Evolutionary conservation across 1,140 invertebrate genomes (phyloP).

Genomic region (Ceratosolen solmsi): DNA sequence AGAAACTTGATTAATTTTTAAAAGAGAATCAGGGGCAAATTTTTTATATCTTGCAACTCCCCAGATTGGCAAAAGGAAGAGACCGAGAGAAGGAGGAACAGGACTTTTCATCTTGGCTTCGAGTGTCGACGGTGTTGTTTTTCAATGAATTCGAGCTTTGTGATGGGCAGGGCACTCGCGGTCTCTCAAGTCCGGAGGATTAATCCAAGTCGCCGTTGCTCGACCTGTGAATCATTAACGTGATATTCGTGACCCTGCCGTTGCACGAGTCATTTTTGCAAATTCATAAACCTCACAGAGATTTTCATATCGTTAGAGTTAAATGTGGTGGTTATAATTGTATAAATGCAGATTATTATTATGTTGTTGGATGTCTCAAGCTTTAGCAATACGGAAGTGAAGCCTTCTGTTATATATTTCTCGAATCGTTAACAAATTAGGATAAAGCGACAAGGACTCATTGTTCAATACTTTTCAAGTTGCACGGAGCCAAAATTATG

Average conservation of each 20-base stretch:
- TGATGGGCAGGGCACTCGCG: neutral
- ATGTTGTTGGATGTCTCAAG: neutral
- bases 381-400: too few relatives aligned
- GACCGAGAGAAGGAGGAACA: neutral
- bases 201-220: neutral
- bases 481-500: too few relatives aligned
- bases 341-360: neutral
- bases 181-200: neutral
- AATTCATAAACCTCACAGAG: neutral
- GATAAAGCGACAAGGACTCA: too few relatives aligned
- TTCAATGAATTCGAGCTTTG: neutral
- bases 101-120: neutral
- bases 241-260: neutral
- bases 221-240: slow-evolving; percentile 10
- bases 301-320: neutral
- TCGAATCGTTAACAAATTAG: too few relatives aligned
- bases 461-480: too few relatives aligned
- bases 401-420: too few relatives aligned
- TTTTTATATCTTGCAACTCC: neutral
- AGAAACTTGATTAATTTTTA: neutral
- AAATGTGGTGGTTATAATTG: neutral
- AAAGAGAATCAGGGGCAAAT: neutral
- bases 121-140: neutral
- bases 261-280: neutral
- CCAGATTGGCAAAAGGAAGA: neutral